Conservation (phyloP, 1,140 invertebrate species). For the Drosophila mayri region DNA sequence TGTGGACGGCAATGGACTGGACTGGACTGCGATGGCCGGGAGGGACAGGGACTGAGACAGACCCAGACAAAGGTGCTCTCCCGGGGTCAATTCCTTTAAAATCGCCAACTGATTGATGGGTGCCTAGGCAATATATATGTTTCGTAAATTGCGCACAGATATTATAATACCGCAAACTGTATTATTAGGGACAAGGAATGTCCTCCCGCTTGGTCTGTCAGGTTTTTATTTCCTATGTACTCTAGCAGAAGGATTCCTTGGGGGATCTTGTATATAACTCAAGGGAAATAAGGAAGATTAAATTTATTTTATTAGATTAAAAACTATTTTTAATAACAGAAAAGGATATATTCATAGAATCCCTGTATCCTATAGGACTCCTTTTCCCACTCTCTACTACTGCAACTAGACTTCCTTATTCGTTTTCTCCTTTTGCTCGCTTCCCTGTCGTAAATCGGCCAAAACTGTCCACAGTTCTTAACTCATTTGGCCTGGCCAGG, state of each 20-base stretch:
- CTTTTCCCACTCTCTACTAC: too few species aligned
- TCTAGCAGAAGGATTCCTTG: not conserved
- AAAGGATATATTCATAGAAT: not conserved
- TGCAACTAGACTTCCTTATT: not conserved
- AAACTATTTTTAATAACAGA: not conserved
- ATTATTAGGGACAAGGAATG: constrained; percentile 69
- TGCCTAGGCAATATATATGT: constrained; percentile 75
- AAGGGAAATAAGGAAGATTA: too few species aligned
- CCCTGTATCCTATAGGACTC: too few species aligned
- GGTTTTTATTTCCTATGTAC: not conserved
- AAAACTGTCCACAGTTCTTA: constrained; percentile 81
- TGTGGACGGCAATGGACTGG: constrained; percentile 11
- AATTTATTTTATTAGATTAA: too few species aligned
- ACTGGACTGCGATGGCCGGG: constrained; percentile 38
- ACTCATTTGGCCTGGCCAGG: constrained; percentile 70
- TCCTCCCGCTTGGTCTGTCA: constrained; percentile 26
- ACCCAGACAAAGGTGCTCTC: constrained; percentile 19
- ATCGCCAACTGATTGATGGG: constrained; percentile 76
- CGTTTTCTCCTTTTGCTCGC: constrained; percentile 8
- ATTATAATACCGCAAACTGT: constrained; percentile 77
- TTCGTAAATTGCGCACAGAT: constrained; percentile 61
- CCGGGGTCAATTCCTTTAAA: constrained; percentile 70
- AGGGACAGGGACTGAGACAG: constrained; percentile 16
- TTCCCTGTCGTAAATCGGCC: constrained; percentile 61
- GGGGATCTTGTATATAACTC: not conserved